A percentile compares a stretch with the other conserved stretches of the same genome.
Conservation (phyloP, 2,113 vertebrate genomes). For the Zapornia atra region DNA sequence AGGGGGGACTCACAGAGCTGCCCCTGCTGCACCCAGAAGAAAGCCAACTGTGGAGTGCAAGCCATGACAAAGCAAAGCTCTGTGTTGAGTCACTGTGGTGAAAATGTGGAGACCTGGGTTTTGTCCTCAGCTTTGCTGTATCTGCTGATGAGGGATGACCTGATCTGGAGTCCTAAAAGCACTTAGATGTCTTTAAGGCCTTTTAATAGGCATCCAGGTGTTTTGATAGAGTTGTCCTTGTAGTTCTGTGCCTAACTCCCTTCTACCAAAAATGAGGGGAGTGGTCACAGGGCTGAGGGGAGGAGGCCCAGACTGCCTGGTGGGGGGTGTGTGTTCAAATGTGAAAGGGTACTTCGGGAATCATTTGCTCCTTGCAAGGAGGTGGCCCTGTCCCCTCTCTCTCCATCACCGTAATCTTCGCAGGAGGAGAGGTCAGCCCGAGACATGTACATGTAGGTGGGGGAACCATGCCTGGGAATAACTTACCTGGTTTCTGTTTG, state of each 20-base stretch:
- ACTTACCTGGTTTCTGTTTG: neutral
- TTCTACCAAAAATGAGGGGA: neutral
- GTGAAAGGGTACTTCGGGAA: accelerated
- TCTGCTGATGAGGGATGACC: neutral
- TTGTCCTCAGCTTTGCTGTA: neutral
- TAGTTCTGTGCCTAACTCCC: neutral
- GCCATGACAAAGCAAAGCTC: neutral
- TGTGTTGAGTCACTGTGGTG: neutral
- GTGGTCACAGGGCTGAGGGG: neutral
- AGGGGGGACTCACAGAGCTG: neutral
- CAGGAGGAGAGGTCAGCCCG: neutral
- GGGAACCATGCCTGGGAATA: neutral
- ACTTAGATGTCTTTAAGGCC: neutral
- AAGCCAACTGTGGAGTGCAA: neutral
- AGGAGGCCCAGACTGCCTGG: neutral
- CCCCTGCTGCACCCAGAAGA: neutral
- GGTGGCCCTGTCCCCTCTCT: neutral
- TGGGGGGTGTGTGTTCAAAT: neutral
- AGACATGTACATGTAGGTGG: neutral
- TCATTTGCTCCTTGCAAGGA: neutral
- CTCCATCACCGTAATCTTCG: neutral
- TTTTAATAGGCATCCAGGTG: neutral
- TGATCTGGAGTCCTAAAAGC: neutral
- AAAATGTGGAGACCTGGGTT: neutral
- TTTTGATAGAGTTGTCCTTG: neutral